Percentiles rank a stretch among this genome's conserved stretches.
phyloP scores from a whole-genome alignment of 2,888 invertebrate genomes.

The Aphidoletes aphidimyza region DNA sequence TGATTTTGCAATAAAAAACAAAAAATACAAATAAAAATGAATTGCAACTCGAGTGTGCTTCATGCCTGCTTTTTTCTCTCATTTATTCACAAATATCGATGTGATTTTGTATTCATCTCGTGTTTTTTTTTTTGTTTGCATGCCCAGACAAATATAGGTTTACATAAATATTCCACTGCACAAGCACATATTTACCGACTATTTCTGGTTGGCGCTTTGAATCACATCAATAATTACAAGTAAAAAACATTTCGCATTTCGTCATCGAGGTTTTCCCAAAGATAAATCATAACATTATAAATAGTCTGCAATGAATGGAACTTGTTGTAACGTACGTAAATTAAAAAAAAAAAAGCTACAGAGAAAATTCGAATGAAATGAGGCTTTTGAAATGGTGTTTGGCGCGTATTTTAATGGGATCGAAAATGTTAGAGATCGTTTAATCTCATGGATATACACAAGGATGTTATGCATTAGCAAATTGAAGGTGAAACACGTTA shows the following conservation, averaged over 20 bases:
- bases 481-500: slow-evolving; percentile 24
- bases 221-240: not conserved
- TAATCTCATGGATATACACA: not conserved
- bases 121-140: not conserved
- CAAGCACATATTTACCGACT: no score
- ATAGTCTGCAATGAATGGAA: not conserved
- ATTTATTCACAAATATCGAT: not conserved
- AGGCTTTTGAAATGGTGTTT: not conserved
- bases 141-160: no score
- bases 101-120: not conserved
- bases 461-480: no score
- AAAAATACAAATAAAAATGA: slow-evolving; percentile 24
- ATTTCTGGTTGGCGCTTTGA: not conserved
- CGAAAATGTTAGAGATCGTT: not conserved
- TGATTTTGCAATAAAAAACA: not conserved
- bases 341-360: not conserved
- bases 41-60: not conserved
- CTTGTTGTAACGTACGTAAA: not conserved
- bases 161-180: no score
- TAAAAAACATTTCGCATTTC: not conserved
- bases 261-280: not conserved
- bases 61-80: not conserved
- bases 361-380: not conserved
- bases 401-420: not conserved
- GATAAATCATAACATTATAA: not conserved